Base-by-base conservation (phyloP, 2,888 invertebrate genomes). In the Automeris io region DNA sequence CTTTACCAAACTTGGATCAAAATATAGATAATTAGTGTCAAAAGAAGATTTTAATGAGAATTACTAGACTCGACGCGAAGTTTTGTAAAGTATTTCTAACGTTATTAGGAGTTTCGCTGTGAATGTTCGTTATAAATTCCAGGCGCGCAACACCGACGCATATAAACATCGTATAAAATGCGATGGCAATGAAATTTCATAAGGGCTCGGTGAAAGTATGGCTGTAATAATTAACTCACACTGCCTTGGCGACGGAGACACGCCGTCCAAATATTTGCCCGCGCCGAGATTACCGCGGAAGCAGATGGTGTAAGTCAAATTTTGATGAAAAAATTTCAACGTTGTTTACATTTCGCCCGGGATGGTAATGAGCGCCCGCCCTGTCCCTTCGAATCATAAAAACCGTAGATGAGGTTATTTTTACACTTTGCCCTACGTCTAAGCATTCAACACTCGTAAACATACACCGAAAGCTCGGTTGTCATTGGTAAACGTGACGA, bases 241-340 rank as follows among this genome's bases (percentile, higher is more conserved):
- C 40, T 40, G 48, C 46, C 49, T 54, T 47, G 44, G 39, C 44
- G 46, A 48, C 42, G 55, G 41, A 37, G 43, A 46, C 51, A 46
- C 44, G 37, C 42, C 35, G 23, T 49, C 57, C 67, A 78, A 80
- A 80, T 79, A 78, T 79, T 79, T 77, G 72, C 55, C 57, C 57
- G 49, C 57, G 56, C 51, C 57, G 54, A 69, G 70, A 66, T 71
- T 64, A 69, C 64, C 52, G 40, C 56, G 67, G 73, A 73, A 70
- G 52, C 77, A 78, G 77, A 73, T 76, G 77, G 66, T 63, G 60
- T 64, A 61, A 73, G 74, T 79, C 74, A 73, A 76, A 75, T 70
- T 75, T 75, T 74, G 73, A 77, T 73, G 72, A 71, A 77, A 80
- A 75, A 78, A 77, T 68, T 68, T 67, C 61, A 49, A 43, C 53